These are phyloP conservation scores for Potamilus streckersoni DNA, from an alignment of 1,140 invertebrate genomes.

Conservation along the genomic window DNA sequence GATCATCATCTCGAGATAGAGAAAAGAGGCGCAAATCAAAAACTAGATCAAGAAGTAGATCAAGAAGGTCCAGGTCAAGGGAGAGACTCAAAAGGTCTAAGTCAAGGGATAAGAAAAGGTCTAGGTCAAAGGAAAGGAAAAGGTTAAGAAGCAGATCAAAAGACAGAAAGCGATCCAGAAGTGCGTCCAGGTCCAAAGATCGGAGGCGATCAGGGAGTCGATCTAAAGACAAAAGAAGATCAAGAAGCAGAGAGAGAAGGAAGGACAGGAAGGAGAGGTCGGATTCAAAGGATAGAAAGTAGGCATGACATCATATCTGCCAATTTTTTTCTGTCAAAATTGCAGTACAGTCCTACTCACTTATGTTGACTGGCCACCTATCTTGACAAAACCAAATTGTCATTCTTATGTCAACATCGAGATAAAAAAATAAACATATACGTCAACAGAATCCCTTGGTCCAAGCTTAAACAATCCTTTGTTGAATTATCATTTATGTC, in stretches of 20 bases:
- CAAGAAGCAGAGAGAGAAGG: slow-evolving; percentile 15
- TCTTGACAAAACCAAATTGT: too few relatives aligned
- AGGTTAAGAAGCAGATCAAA: slow-evolving; percentile 37
- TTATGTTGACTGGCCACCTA: too few relatives aligned
- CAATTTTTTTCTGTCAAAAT: too few relatives aligned
- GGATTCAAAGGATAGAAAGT: slow-evolving; percentile 5
- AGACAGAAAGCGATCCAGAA: slow-evolving; percentile 41
- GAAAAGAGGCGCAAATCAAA: slow-evolving; percentile 38
- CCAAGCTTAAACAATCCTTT: too few relatives aligned
- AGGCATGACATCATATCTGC: background rate
- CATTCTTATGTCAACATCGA: too few relatives aligned
- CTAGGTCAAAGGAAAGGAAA: slow-evolving; percentile 46
- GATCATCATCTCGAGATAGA: slow-evolving; percentile 12
- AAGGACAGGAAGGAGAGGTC: slow-evolving; percentile 4
- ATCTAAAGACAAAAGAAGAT: slow-evolving; percentile 29
- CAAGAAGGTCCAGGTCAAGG: slow-evolving; percentile 32
- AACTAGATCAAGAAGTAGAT: slow-evolving; percentile 33
- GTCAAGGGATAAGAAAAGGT: slow-evolving; percentile 42
- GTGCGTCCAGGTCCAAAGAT: slow-evolving; percentile 49
- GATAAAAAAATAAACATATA: too few relatives aligned
- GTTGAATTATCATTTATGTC: too few relatives aligned
- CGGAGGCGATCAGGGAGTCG: slow-evolving; percentile 12
- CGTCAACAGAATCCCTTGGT: too few relatives aligned
- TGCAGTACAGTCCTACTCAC: too few relatives aligned
- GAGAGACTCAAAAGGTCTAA: slow-evolving; percentile 37